A percentile compares a stretch with the other conserved stretches of the same genome.
These are phyloP conservation scores for Clepsis dumicolana DNA, from an alignment of 2,888 invertebrate species.

Conservation along the genomic window DNA sequence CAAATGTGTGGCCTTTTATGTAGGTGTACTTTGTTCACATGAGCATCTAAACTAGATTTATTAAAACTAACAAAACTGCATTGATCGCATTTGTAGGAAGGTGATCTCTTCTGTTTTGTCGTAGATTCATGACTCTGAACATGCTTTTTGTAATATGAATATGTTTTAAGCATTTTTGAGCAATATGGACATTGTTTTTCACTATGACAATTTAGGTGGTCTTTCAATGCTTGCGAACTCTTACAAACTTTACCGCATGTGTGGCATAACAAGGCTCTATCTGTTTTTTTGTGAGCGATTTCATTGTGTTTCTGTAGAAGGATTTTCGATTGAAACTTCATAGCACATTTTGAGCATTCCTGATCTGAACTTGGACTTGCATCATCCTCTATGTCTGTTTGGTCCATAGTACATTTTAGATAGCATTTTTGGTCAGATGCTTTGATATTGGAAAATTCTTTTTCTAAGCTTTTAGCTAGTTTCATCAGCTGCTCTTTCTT, in stretches of 20 bases:
- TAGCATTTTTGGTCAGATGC: slow-evolving; percentile 39
- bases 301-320: slow-evolving; percentile 48
- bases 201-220: slow-evolving; percentile 55
- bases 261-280: slow-evolving; percentile 55
- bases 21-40: slow-evolving; percentile 66
- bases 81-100: slow-evolving; percentile 53
- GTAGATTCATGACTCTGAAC: slow-evolving; percentile 52
- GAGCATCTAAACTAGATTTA: slow-evolving; percentile 63
- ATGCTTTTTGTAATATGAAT: slow-evolving; percentile 58
- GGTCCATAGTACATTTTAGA: slow-evolving; percentile 22
- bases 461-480: slow-evolving; percentile 48
- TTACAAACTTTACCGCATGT: slow-evolving; percentile 57
- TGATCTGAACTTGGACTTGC: slow-evolving; percentile 6
- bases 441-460: slow-evolving; percentile 47
- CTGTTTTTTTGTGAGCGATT: slow-evolving; percentile 45
- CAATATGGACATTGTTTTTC: slow-evolving; percentile 60
- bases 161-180: slow-evolving; percentile 58
- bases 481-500: slow-evolving; percentile 47
- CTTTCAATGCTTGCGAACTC: slow-evolving; percentile 50
- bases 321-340: slow-evolving; percentile 49
- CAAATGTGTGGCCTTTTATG: slow-evolving; percentile 60
- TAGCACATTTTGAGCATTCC: slow-evolving; percentile 46
- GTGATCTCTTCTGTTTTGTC: slow-evolving; percentile 48
- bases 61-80: slow-evolving; percentile 61
- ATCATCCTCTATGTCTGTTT: slow-evolving; percentile 32